Evolutionary conservation across 2,888 invertebrate genomes (phyloP).

Genomic region (Chrysolina oricalcia): DNA sequence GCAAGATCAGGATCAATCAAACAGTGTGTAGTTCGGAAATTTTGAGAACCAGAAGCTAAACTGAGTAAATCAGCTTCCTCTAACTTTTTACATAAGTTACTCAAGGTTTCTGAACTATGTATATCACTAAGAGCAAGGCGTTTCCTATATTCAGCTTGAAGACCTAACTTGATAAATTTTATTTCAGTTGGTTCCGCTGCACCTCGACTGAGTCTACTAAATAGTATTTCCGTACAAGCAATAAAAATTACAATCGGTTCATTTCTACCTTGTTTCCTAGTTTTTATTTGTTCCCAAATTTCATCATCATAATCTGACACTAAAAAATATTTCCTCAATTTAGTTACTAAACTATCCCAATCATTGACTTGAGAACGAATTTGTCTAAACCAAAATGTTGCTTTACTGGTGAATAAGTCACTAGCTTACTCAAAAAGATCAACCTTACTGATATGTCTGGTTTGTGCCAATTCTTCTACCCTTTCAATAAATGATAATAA

Average conservation of each 20-base stretch:
- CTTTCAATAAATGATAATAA: background rate
- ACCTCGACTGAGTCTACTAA: background rate
- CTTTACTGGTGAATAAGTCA: background rate
- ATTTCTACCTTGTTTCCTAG: background rate
- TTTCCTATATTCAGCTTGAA: background rate
- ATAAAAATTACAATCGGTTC: background rate
- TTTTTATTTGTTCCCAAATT: too few relatives aligned
- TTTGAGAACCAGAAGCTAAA: conserved; percentile 1
- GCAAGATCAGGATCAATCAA: too few relatives aligned
- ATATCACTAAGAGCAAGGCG: too few relatives aligned
- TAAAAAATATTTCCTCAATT: too few relatives aligned
- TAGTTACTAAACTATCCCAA: too few relatives aligned
- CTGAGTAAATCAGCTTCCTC: background rate
- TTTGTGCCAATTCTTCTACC: background rate
- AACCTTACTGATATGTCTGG: too few relatives aligned
- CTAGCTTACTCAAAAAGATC: background rate
- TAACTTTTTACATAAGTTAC: too few relatives aligned
- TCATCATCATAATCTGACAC: too few relatives aligned
- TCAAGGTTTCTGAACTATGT: too few relatives aligned
- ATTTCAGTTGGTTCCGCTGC: background rate
- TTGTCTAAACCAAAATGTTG: background rate
- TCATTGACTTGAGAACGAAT: too few relatives aligned
- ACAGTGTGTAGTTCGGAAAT: background rate
- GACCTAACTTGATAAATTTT: background rate
- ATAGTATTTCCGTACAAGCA: background rate